These are phyloP conservation scores for Volucella inanis DNA, from an alignment of 2,888 invertebrate species.

Conservation along the genomic window DNA sequence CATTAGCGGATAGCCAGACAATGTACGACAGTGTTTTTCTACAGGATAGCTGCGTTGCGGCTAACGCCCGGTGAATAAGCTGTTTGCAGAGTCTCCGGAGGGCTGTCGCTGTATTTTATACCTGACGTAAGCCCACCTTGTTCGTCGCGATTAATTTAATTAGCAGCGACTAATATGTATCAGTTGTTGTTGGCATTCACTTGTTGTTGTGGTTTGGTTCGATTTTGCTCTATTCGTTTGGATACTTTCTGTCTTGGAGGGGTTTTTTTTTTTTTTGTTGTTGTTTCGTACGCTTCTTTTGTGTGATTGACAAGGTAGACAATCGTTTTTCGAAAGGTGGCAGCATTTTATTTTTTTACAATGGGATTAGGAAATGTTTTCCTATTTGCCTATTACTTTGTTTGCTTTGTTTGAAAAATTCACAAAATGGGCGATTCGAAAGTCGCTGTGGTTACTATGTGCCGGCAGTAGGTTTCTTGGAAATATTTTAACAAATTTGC, in stretches of 20 bases:
- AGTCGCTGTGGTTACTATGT: neutral
- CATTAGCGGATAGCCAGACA: slow-evolving; percentile 37
- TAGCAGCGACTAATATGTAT: slow-evolving; percentile 70
- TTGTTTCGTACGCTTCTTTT: neutral
- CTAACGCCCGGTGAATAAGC: slow-evolving; percentile 58
- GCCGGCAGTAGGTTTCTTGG: no score
- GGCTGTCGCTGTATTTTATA: slow-evolving; percentile 69
- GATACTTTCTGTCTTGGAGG: slow-evolving; percentile 2
- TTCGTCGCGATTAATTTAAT: slow-evolving; percentile 69
- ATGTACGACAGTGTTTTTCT: slow-evolving; percentile 31
- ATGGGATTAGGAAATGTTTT: slow-evolving; percentile 72
- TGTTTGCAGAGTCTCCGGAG: slow-evolving; percentile 68
- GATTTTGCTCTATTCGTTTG: slow-evolving; percentile 41
- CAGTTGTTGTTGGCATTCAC: slow-evolving; percentile 35
- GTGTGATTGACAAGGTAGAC: no score
- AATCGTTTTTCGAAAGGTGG: slow-evolving; percentile 1
- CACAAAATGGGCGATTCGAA: neutral
- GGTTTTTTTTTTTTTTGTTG: slow-evolving; percentile 9
- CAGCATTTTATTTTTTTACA: slow-evolving; percentile 35
- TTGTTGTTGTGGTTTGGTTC: slow-evolving; percentile 33
- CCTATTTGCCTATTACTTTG: slow-evolving; percentile 57
- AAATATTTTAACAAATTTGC: no score
- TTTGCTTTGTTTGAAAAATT: slow-evolving; percentile 45
- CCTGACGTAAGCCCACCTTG: slow-evolving; percentile 69
- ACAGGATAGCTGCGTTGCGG: slow-evolving; percentile 42